Evolutionary conservation across 2,113 vertebrate genomes (phyloP).

Genomic region (Oxygymnocypris stewartii): DNA sequence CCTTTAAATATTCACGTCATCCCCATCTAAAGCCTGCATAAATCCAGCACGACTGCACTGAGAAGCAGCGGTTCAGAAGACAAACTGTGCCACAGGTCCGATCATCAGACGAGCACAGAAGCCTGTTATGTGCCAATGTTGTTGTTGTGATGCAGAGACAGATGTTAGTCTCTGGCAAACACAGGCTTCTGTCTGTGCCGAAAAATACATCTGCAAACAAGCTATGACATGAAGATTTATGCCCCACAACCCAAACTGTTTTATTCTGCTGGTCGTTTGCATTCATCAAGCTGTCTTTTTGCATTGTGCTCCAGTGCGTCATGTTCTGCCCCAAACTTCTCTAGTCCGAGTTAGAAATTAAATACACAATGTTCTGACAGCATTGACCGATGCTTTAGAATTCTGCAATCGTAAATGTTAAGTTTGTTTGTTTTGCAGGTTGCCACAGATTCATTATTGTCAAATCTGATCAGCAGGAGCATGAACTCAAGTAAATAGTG

Average conservation of each 20-base stretch:
- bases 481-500: too few relatives aligned
- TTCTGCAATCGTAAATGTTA: background rate
- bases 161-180: slow-evolving; percentile 35
- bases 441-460: background rate
- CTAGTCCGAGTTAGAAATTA: slow-evolving; percentile 56
- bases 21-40: background rate
- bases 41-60: background rate
- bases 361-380: slow-evolving; percentile 49
- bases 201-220: slow-evolving; percentile 50
- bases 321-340: slow-evolving; percentile 54
- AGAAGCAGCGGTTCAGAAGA: background rate
- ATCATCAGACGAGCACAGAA: background rate
- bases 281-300: slow-evolving; percentile 59
- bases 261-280: slow-evolving; percentile 54
- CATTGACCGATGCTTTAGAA: background rate
- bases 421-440: background rate
- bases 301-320: slow-evolving; percentile 37
- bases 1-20: background rate
- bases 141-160: slow-evolving; percentile 28
- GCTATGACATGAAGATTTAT: slow-evolving; percentile 59
- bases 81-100: background rate
- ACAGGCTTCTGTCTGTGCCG: slow-evolving; percentile 12
- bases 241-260: slow-evolving; percentile 43
- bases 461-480: too few relatives aligned
- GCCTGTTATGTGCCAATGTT: background rate